Evolutionary conservation across 1,140 invertebrate genomes (phyloP), one percentile per base, ranked within the genome.

Genomic region (honey bee (Apis mellifera)): DNA sequence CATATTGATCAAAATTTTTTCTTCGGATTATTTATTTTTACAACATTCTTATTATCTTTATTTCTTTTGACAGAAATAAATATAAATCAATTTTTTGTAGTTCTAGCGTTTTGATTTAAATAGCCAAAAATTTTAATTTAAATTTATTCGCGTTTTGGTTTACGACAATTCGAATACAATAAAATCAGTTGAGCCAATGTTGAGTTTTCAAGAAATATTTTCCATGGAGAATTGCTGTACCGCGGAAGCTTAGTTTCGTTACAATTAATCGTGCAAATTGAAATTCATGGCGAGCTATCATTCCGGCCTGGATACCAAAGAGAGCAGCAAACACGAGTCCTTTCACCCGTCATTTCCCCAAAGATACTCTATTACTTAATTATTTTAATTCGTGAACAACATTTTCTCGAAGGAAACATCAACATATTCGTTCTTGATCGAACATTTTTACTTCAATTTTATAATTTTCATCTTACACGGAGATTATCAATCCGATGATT

Each of bases 241-340:
- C n/a, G 52, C 21, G 21, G 79, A 59, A 68, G 79, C 52, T 81
- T 82, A 76, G 64, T 82, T 82, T 82, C 79, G 73, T 82, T 82
- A 82, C 72, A 60, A 82, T 82, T 82, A 82, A 82, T 76, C 79
- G 73, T 19, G 55, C 73, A 82, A 82, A 82, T 82, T 82, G 79
- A 23, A 76, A 82, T 82, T 82, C 79, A 82, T 68, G 72, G 64
- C 64, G 19, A 15, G 19, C 23, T 11, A 54, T 64, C 32, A 42
- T 68, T 76, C 55, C 79, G 9, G 21, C 15, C 26, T 57, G 48
- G 54, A 48, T 50, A 59, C 4, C 17, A 26, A 42, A 19, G 21
- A 42, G 62, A 23, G 19, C 11, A 48, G 15, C n/a, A 13, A 7
- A 71, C 48, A 15, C 73, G 42, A 48, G 21, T 42, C 64, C 72